Conservation (phyloP, 1,140 invertebrate species). For the Oreohelix idahoensis region DNA sequence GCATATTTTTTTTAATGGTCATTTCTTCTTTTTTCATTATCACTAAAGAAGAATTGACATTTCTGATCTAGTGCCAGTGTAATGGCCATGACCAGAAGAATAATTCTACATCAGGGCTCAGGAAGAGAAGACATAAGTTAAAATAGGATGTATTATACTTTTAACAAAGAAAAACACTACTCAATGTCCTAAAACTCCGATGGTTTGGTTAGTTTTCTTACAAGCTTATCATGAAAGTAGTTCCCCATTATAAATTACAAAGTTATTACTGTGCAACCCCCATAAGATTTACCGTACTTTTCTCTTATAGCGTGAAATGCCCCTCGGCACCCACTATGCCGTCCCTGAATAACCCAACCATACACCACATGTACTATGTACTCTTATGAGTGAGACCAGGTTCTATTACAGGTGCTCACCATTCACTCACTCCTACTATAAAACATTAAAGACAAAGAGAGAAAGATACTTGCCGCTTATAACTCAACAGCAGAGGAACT, state of each 20-base stretch:
- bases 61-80: not conserved
- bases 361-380: not conserved
- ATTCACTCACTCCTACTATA: conserved; percentile 12
- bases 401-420: not conserved
- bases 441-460: conserved; percentile 41
- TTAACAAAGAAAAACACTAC: not conserved
- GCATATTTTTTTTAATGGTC: not conserved
- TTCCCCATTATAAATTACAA: not conserved
- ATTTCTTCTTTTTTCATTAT: not conserved
- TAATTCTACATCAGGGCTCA: not conserved
- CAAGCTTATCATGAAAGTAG: not conserved
- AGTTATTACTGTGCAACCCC: not conserved
- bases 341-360: not conserved
- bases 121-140: not conserved
- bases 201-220: not conserved
- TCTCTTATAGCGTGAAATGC: not conserved
- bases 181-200: not conserved
- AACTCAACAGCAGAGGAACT: conserved; percentile 40
- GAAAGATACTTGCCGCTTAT: conserved; percentile 44
- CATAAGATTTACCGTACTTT: not conserved
- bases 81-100: not conserved
- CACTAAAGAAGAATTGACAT: too few relatives aligned
- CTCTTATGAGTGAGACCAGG: not conserved
- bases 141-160: not conserved
- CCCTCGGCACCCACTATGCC: not conserved